phyloP scores from a whole-genome alignment of 1,140 invertebrate species.

The Drosophila arizonae region DNA sequence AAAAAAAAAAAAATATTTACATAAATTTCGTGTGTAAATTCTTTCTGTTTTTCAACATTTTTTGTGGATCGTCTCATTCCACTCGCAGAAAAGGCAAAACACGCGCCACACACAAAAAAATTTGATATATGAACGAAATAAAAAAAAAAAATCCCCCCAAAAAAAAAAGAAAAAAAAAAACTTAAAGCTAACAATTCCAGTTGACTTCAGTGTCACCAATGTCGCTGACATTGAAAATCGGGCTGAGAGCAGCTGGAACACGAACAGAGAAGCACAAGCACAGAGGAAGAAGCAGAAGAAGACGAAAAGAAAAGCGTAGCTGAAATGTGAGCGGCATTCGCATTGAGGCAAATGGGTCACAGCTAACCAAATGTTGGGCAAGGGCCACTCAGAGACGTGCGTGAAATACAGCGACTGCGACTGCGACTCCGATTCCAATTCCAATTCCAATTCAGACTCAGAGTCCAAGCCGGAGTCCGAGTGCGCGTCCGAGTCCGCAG shows the following conservation, averaged over 20 bases:
- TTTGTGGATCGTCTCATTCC: slow-evolving; percentile 1
- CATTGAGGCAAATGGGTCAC: slow-evolving; percentile 76
- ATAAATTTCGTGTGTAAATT: slow-evolving; percentile 62
- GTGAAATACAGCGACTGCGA: slow-evolving; percentile 23
- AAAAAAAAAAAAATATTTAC: slow-evolving; percentile 28
- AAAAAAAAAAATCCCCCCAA: slow-evolving; percentile 5
- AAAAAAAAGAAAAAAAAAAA: slow-evolving; percentile 16
- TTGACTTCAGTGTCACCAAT: slow-evolving; percentile 69
- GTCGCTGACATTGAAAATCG: slow-evolving; percentile 71
- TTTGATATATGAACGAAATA: slow-evolving; percentile 25
- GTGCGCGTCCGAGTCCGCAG: neutral
- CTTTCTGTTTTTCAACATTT: slow-evolving; percentile 6
- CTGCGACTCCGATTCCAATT: too few species aligned
- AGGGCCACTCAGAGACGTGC: slow-evolving; percentile 57
- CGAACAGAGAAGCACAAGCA: slow-evolving; percentile 11
- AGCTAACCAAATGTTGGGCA: slow-evolving; percentile 62
- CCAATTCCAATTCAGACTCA: too few species aligned
- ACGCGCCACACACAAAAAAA: slow-evolving; percentile 47
- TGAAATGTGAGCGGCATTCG: slow-evolving; percentile 67
- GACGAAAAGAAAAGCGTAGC: slow-evolving; percentile 18
- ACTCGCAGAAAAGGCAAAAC: slow-evolving; percentile 58
- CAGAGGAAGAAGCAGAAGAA: slow-evolving; percentile 1
- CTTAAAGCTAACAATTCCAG: slow-evolving; percentile 38
- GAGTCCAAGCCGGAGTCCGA: too few species aligned
- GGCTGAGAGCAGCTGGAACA: slow-evolving; percentile 34